Evolutionary conservation across 2,888 invertebrate species (phyloP).

Genomic region (Diplolepis rosae): DNA sequence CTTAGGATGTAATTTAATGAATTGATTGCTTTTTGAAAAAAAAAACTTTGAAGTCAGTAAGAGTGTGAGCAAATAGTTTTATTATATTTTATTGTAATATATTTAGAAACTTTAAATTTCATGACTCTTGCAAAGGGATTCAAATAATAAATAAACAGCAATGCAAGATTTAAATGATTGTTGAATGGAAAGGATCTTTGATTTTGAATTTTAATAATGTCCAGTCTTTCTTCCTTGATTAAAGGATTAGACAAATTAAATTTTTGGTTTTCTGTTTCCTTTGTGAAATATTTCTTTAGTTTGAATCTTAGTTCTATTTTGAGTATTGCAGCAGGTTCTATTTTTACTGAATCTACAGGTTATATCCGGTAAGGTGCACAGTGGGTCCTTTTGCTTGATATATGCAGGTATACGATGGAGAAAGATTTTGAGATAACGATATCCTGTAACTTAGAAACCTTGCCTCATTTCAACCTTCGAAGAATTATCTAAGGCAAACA

Average conservation of each 20-base stretch:
- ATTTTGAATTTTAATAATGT: neutral
- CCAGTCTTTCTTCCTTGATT: neutral
- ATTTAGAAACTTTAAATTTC: neutral
- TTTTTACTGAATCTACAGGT: constrained; percentile 10
- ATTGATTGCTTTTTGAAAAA: too few relatives aligned
- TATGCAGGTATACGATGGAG: constrained; percentile 9
- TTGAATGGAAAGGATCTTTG: too few relatives aligned
- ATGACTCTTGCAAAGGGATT: neutral
- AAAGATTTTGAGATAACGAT: constrained; percentile 10
- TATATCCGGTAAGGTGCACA: constrained; percentile 4
- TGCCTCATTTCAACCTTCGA: neutral
- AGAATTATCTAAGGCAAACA: too few relatives aligned
- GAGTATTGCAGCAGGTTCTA: constrained; percentile 5
- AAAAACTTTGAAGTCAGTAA: too few relatives aligned
- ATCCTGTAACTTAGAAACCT: too few relatives aligned
- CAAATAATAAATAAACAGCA: neutral
- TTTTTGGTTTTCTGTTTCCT: neutral
- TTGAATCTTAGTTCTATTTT: neutral
- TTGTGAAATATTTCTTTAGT: neutral
- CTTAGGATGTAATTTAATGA: too few relatives aligned
- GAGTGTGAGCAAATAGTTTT: neutral
- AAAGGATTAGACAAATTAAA: neutral
- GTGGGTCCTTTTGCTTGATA: neutral
- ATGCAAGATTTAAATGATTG: neutral
- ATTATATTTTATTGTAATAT: neutral